These are phyloP conservation scores for Sphenopsis melanotis DNA, from an alignment of 2,797 vertebrate genomes.

Conservation along the genomic window DNA sequence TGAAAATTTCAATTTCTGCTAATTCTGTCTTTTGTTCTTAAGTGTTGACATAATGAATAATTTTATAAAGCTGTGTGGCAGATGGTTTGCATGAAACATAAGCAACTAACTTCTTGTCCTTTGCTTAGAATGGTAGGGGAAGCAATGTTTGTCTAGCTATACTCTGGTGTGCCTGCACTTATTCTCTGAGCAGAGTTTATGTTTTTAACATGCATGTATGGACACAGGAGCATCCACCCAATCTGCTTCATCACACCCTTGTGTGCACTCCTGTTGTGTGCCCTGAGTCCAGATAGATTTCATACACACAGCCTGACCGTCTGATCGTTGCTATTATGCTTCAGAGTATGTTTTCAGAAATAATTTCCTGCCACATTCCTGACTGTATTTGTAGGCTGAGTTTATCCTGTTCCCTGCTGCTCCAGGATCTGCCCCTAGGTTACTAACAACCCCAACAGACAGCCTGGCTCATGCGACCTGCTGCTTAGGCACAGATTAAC, in stretches of 20 bases:
- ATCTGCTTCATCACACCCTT: background rate
- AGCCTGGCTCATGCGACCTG: slow-evolving; percentile 78
- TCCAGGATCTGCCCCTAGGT: slow-evolving; percentile 80
- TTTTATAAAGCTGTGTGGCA: background rate
- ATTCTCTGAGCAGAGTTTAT: background rate
- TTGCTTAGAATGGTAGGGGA: background rate
- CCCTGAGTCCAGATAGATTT: slow-evolving; percentile 42
- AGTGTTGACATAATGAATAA: background rate
- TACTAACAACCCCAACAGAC: slow-evolving; percentile 78
- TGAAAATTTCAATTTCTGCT: background rate
- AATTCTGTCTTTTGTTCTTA: background rate
- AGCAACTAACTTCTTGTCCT: background rate
- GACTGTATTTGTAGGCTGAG: slow-evolving; percentile 76
- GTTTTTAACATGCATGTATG: background rate
- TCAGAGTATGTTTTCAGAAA: slow-evolving; percentile 73
- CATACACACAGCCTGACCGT: slow-evolving; percentile 20
- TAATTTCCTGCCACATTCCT: slow-evolving; percentile 83
- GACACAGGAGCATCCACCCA: background rate
- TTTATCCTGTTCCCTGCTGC: slow-evolving; percentile 82
- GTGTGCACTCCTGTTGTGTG: background rate
- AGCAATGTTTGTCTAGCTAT: background rate
- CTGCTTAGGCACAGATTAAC: slow-evolving; percentile 79
- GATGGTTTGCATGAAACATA: background rate
- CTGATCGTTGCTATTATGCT: slow-evolving; percentile 71
- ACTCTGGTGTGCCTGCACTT: background rate